Conservation (phyloP, 35 echinoderm and acorn worm genomes). For the Apostichopus japonicus region DNA sequence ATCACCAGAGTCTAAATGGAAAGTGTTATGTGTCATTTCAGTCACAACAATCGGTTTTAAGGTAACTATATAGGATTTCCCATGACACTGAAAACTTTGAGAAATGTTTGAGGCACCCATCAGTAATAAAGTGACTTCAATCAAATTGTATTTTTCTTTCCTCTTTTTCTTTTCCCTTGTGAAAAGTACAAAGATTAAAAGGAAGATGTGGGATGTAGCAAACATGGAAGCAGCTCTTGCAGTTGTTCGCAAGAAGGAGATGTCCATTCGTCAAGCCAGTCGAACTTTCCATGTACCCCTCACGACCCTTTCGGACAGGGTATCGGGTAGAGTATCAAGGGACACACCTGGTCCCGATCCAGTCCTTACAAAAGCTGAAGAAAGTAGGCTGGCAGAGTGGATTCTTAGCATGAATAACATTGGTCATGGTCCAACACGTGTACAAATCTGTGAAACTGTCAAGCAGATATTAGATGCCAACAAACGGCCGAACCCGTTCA, state of each 20-base stretch:
- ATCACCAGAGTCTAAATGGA: no score
- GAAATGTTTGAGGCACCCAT: no score
- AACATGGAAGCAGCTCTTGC: conserved; percentile 22
- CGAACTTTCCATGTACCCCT: conserved; percentile 26
- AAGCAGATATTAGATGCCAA: conserved; percentile 33
- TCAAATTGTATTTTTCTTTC: no score
- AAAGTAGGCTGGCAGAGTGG: conserved; percentile 41
- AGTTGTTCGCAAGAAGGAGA: neutral
- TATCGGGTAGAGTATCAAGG: conserved; percentile 13
- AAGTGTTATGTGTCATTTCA: no score
- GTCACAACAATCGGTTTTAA: no score
- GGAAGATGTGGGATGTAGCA: conserved; percentile 15
- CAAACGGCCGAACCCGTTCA: conserved; percentile 36
- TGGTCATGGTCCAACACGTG: conserved; percentile 34
- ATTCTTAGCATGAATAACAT: conserved; percentile 36
- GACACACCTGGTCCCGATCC: conserved; percentile 43
- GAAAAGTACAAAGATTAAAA: conserved; percentile 12
- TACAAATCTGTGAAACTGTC: conserved; percentile 25
- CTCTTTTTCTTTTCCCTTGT: neutral
- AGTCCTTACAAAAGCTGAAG: conserved; percentile 43
- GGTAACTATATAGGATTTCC: no score
- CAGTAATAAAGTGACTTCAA: no score
- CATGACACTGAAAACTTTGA: no score
- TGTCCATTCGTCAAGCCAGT: conserved; percentile 36
- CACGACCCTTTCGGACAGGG: conserved; percentile 23